Base-by-base conservation (phyloP, 2,888 invertebrate genomes). In the Agrilus biguttatus region DNA sequence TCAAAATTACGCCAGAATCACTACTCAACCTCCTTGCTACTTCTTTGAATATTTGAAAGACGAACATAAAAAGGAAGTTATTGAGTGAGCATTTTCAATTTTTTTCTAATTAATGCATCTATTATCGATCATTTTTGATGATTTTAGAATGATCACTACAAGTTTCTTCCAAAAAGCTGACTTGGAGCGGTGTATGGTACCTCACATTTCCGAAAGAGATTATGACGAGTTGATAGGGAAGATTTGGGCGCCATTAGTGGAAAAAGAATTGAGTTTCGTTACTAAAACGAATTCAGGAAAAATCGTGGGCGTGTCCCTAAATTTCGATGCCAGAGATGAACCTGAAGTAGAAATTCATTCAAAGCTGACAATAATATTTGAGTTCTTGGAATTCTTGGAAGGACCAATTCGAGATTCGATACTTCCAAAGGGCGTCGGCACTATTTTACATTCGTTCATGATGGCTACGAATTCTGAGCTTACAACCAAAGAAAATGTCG, bases 121-220 rank as follows among this genome's bases (percentile, higher is more conserved):
- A 44, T n/a, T 38, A 13, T 14, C 3, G 19, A 7, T 23, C 4
- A 14, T 12, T 21, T 5, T 45, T 44, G 47, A 41, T 40, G 38
- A 42, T 66, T 64, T 28, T 61, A 88, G 88, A 45, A 87, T 89
- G 67, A 81, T 90, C 47, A 81, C 84, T 1, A 77, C 80, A 5
- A 89, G 89, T 58, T 90, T 90, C 66, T 84, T 83, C 62, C 77
- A 77, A 55, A 90, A 89, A 65, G 89, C 88, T 0, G 89, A 90
- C 58, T 59, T 91, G 52, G 90, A 90, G 57, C 77, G 78, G 58
- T 87, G 83, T 75, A 61, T 88, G 13, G 76, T 78, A 48, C 78
- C 82, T 2, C 76, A 80, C 45, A 78, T 87, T 14, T 65, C 71
- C 8, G 70, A 74, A 6, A 63, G 68, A 0, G 86, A 88, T 60